Base-by-base conservation (phyloP, 2,797 vertebrate species). In the Hipposideros larvatus region DNA sequence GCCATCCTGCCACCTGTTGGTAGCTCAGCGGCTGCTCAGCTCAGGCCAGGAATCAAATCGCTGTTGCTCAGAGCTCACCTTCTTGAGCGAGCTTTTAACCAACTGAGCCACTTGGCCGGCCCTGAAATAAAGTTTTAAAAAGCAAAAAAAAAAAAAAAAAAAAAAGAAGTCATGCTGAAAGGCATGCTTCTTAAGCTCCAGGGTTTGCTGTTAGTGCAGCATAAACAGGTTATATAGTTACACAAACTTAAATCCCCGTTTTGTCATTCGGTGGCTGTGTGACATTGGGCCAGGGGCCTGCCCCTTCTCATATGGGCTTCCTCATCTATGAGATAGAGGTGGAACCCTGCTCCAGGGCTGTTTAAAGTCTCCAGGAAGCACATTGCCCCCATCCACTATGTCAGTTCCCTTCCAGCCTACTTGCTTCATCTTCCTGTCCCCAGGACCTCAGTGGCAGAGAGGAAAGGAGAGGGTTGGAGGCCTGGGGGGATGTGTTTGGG, bases 361-460 rank as follows among this genome's bases (percentile, higher is more conserved):
- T 19, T 15, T 22, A 34, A n/a, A 57, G 63, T n/a, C 73, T 37
- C 14, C 37, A 68, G 24, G 51, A 80, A 37, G 91, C n/a, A 0
- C 14, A 7, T 53, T 7, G 7, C 5, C 22, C 7, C 22, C 19
- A 7, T 26, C 1, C 18, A 18, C 7, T 2, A 2, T 0, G 22
- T 16, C 2, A 9, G 15, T 82, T 43, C 66, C 24, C 26, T 61
- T 55, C n/a, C 21, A 59, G 55, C 26, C 10, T 74, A 18, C 48
- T 7, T 46, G 11, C 24, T 31, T 3, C 41, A 4, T 10, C 46
- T 63, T 77, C 48, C 37, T 48, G 15, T 53, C 16, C 82, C 83
- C 1, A 31, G 55, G 68, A 21, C 28, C 21, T 73, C 16, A 11
- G n/a, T 57, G 8, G 57, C 59, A 68, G 51, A 51, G 48, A 59